phyloP scores from a whole-genome alignment of 1,140 invertebrate species.

The Elymnias hypermnestra region DNA sequence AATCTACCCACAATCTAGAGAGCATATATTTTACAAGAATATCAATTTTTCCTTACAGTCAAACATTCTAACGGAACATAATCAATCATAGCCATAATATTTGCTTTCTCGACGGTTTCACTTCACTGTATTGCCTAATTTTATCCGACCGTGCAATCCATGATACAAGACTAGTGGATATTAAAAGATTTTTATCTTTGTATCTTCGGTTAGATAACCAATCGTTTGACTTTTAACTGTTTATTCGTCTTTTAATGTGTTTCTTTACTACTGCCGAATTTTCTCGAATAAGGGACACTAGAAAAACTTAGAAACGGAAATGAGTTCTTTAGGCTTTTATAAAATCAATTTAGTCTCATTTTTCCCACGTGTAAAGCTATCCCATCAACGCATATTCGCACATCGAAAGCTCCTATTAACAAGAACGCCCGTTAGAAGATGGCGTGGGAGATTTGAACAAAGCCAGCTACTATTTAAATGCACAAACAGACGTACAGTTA shows the following conservation, averaged over 20 bases:
- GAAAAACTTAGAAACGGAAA: too few relatives aligned
- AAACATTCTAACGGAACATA: neutral
- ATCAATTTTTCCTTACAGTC: neutral
- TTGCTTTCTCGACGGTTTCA: slow-evolving; percentile 6
- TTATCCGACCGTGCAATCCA: slow-evolving; percentile 4
- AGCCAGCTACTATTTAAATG: slow-evolving; percentile 15
- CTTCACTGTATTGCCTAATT: slow-evolving; percentile 2
- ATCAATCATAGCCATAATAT: slow-evolving; percentile 3
- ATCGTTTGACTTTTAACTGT: neutral
- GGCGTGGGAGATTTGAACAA: slow-evolving; percentile 57
- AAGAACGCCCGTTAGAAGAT: slow-evolving; percentile 26
- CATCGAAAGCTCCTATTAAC: slow-evolving; percentile 37
- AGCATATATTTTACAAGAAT: too few relatives aligned
- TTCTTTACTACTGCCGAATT: too few relatives aligned
- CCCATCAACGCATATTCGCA: slow-evolving; percentile 34
- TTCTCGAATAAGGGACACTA: too few relatives aligned
- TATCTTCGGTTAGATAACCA: slow-evolving; percentile 4
- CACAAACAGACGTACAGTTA: slow-evolving; percentile 17
- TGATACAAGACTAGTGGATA: neutral
- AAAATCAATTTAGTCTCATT: too few relatives aligned
- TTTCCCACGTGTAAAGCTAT: slow-evolving; percentile 21
- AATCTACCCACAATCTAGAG: too few relatives aligned
- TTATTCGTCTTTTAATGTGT: too few relatives aligned
- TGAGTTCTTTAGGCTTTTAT: too few relatives aligned
- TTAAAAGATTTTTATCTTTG: slow-evolving; percentile 3